These are phyloP conservation scores for Cirrhinus mrigala DNA, from an alignment of 2,797 vertebrate genomes.

Conservation along the genomic window DNA sequence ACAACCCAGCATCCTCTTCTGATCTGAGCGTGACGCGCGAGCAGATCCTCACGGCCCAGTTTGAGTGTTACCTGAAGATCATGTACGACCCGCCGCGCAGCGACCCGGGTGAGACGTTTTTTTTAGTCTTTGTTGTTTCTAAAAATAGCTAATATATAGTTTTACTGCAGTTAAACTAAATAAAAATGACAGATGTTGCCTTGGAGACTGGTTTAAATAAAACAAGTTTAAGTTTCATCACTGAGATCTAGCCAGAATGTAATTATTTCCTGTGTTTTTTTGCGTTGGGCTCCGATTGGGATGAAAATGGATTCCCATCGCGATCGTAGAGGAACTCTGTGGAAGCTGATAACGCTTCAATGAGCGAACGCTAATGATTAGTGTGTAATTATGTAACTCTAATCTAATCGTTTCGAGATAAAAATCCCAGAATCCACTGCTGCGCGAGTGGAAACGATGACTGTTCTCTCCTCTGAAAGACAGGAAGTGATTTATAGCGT, in stretches of 20 bases:
- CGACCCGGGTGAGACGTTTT: constrained; percentile 69
- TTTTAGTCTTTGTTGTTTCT: no score
- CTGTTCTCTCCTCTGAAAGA: constrained; percentile 66
- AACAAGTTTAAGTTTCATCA: no score
- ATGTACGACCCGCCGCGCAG: constrained; percentile 71
- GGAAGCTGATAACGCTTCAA: background rate
- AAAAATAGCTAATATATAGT: no score
- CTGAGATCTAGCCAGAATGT: no score
- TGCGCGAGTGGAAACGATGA: background rate
- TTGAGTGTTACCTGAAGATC: constrained; percentile 84
- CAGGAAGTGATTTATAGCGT: constrained; percentile 71
- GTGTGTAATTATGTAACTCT: background rate
- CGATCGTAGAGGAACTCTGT: background rate
- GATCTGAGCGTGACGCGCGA: constrained; percentile 49
- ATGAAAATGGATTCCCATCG: background rate
- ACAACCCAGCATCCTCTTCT: constrained; percentile 34
- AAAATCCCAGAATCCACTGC: constrained; percentile 19
- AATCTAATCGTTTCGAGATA: background rate
- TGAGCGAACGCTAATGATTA: background rate
- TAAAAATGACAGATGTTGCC: no score
- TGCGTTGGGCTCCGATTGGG: background rate
- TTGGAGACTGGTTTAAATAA: no score
- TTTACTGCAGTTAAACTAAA: no score
- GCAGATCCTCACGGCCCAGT: constrained; percentile 81
- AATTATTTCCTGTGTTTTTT: background rate